phyloP scores from a whole-genome alignment of 2,113 vertebrate genomes.

The Xiphorhynchus elegans region DNA sequence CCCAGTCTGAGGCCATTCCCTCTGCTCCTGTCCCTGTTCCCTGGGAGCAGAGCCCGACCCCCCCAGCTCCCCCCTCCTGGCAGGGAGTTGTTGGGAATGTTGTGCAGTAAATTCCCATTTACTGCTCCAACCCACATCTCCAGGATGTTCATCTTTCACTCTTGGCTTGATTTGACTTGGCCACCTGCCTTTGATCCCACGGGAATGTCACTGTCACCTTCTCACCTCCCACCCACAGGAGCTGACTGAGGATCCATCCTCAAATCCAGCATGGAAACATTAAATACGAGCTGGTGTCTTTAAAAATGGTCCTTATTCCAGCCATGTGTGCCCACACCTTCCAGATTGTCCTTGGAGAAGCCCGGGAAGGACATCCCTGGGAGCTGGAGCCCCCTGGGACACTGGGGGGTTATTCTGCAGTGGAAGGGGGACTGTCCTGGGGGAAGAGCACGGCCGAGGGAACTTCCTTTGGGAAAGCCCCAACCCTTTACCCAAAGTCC shows the following conservation, averaged over 20 bases:
- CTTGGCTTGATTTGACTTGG: not conserved
- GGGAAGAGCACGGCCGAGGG: not conserved
- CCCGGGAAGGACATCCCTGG: not conserved
- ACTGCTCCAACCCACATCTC: not conserved
- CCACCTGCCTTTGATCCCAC: not conserved
- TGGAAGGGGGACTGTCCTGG: not conserved
- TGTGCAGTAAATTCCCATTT: not conserved
- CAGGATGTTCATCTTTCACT: not conserved
- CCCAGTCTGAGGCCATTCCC: too few species aligned
- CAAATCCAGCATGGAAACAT: not conserved
- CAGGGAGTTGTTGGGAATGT: too few species aligned
- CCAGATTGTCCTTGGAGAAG: not conserved
- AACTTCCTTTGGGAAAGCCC: not conserved
- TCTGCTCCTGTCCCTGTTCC: too few species aligned
- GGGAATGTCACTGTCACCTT: not conserved
- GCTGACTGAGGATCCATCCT: not conserved
- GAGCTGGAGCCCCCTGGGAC: not conserved
- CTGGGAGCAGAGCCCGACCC: too few species aligned
- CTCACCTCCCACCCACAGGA: not conserved
- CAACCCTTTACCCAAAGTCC: not conserved
- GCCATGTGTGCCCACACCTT: fast-evolving
- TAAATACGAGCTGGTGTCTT: not conserved
- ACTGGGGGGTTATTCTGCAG: not conserved
- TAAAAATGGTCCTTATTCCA: not conserved
- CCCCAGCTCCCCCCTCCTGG: too few species aligned